Conservation (phyloP, 2,888 invertebrate species). For the Drosophila imparisetae region DNA sequence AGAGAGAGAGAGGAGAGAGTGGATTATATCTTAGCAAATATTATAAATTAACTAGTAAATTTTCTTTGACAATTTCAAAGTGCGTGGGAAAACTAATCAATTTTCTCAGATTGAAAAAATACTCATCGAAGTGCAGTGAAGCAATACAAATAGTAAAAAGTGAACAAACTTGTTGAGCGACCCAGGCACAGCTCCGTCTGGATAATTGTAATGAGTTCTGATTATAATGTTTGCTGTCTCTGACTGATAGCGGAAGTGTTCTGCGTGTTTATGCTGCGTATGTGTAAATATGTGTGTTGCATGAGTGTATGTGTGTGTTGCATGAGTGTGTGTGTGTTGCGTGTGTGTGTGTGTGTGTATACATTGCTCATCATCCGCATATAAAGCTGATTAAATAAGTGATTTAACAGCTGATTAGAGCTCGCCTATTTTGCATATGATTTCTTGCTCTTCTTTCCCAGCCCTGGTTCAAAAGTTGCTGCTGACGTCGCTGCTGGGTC, state of each 20-base stretch:
- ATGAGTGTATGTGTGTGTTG: too few species aligned
- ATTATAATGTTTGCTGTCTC: constrained; percentile 58
- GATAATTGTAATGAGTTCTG: constrained; percentile 55
- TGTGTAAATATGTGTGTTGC: neutral
- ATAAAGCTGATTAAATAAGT: constrained; percentile 73
- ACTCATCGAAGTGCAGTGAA: too few species aligned
- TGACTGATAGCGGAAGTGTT: constrained; percentile 59
- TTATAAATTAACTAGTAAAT: neutral
- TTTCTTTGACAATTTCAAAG: neutral
- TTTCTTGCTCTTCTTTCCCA: neutral
- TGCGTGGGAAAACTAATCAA: neutral
- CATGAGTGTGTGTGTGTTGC: neutral
- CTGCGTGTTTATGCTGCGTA: constrained; percentile 21
- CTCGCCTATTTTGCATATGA: constrained; percentile 19
- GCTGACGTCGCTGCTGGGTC: constrained; percentile 55
- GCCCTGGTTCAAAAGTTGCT: neutral
- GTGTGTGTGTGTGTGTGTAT: neutral
- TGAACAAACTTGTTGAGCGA: constrained; percentile 13
- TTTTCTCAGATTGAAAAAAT: neutral
- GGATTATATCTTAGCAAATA: neutral
- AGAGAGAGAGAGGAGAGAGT: too few species aligned
- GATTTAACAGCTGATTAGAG: constrained; percentile 65
- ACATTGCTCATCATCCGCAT: neutral
- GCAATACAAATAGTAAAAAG: neutral
- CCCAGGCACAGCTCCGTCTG: constrained; percentile 22